phyloP scores from a whole-genome alignment of 64 coral and sea anemone genomes.

The Montipora capricornis region DNA sequence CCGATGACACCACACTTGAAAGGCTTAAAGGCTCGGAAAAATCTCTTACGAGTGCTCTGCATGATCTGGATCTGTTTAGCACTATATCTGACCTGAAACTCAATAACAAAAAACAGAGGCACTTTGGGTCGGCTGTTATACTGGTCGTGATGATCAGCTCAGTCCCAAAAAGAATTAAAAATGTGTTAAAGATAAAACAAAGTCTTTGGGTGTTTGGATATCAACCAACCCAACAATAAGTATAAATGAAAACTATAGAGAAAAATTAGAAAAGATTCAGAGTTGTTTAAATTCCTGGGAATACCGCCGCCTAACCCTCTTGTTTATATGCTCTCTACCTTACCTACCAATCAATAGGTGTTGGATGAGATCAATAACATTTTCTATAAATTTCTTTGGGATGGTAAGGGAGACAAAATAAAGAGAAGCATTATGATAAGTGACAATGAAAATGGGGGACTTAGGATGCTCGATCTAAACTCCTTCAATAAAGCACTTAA shows the following conservation, averaged over 20 bases:
- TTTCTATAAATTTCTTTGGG: too few species aligned
- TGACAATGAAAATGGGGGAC: too few species aligned
- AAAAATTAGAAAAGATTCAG: neutral
- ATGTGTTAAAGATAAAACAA: conserved; percentile 39
- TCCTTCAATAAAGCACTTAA: conserved; percentile 46
- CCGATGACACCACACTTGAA: too few species aligned
- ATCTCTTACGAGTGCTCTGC: too few species aligned
- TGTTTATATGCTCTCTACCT: conserved; percentile 8
- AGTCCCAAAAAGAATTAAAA: neutral
- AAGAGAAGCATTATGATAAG: too few species aligned
- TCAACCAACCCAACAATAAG: neutral
- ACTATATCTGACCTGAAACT: too few species aligned
- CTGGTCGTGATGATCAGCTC: too few species aligned
- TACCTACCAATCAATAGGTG: neutral
- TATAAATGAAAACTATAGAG: neutral
- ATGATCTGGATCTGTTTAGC: too few species aligned
- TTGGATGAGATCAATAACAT: neutral
- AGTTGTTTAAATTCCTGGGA: conserved; percentile 10
- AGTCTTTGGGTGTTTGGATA: conserved; percentile 13
- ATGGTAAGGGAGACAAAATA: too few species aligned
- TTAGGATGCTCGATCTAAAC: neutral
- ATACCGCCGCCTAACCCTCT: neutral
- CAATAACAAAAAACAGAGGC: conserved; percentile 23
- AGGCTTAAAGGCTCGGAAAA: too few species aligned
- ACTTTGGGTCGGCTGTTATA: neutral